phyloP scores from a whole-genome alignment of 2,113 vertebrate species.

The Periophthalmodon schlosseri region DNA sequence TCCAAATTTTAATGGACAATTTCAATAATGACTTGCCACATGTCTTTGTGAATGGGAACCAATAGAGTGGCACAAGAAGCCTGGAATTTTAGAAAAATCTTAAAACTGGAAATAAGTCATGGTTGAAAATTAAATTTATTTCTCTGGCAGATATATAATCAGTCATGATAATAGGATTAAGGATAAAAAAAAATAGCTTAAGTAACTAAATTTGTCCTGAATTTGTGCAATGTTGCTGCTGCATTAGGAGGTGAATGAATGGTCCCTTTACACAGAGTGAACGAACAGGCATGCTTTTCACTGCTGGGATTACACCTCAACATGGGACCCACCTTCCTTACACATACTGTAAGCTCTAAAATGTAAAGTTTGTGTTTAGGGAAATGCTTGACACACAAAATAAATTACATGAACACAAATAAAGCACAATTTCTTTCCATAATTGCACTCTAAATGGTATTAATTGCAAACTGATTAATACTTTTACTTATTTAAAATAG shows the following conservation, averaged over 20 bases:
- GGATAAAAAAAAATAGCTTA: background rate
- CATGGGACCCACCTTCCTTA: slow-evolving; percentile 23
- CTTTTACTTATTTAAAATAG: background rate
- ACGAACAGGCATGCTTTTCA: slow-evolving; percentile 27
- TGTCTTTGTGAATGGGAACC: background rate
- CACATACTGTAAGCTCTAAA: slow-evolving; percentile 24
- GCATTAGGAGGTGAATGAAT: slow-evolving; percentile 17
- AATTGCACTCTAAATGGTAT: background rate
- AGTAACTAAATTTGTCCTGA: background rate
- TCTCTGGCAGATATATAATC: background rate
- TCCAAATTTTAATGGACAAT: background rate
- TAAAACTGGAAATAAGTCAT: too few species aligned
- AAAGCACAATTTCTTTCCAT: background rate
- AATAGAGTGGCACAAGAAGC: background rate
- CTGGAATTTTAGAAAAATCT: background rate
- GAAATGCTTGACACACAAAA: background rate
- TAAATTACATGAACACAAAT: background rate
- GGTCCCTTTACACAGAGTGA: slow-evolving; percentile 38
- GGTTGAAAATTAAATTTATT: background rate
- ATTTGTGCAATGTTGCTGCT: slow-evolving; percentile 3
- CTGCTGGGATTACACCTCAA: slow-evolving; percentile 33
- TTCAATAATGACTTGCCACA: too few species aligned
- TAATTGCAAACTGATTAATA: background rate
- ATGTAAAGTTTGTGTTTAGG: background rate
- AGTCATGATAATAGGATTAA: background rate